phyloP scores from a whole-genome alignment of 2,113 vertebrate species.

The Chrysochloris asiatica region DNA sequence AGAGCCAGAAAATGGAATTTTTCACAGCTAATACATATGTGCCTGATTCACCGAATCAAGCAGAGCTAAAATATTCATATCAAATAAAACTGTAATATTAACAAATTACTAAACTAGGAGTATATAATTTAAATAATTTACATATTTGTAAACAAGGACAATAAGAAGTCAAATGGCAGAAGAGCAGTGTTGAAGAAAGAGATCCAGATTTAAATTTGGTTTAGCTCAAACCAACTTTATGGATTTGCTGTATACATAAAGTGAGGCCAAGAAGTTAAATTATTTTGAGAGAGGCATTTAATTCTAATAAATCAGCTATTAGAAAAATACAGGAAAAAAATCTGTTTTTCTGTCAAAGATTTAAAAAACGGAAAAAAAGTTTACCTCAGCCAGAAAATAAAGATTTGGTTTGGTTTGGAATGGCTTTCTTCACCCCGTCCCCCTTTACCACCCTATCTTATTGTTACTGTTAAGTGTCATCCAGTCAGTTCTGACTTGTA shows the following conservation, averaged over 20 bases:
- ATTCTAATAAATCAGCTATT: constrained; percentile 70
- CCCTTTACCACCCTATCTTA: too few species aligned
- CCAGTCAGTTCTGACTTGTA: too few species aligned
- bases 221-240: constrained; percentile 78
- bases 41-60: constrained; percentile 79
- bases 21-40: constrained; percentile 74
- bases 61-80: constrained; percentile 72
- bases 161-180: constrained; percentile 62
- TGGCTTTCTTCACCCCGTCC: too few species aligned
- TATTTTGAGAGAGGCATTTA: constrained; percentile 75
- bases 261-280: constrained; percentile 75
- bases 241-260: constrained; percentile 76
- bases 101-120: constrained; percentile 67
- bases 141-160: constrained; percentile 75
- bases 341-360: too few species aligned
- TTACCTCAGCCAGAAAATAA: too few species aligned
- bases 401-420: too few species aligned
- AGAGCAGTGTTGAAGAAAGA: constrained; percentile 77
- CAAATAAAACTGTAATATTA: constrained; percentile 61
- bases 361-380: too few species aligned
- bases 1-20: constrained; percentile 73
- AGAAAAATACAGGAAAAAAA: too few species aligned
- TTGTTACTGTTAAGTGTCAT: too few species aligned
- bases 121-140: constrained; percentile 78
- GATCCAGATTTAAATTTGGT: constrained; percentile 79